Evolutionary conservation across 2,888 invertebrate species (phyloP).

Genomic region (Netelia fuscicornis): DNA sequence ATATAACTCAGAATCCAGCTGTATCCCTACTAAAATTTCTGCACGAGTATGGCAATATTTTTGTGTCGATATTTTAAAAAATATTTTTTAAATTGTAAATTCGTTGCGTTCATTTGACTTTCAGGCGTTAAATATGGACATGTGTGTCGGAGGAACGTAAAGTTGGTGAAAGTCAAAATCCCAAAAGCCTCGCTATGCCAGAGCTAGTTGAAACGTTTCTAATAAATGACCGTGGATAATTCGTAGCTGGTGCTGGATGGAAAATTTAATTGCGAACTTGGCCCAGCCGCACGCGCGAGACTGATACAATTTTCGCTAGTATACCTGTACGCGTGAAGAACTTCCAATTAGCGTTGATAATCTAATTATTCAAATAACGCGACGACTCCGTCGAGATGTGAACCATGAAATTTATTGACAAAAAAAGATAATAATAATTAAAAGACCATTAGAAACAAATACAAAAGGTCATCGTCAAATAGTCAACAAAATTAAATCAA

Average conservation of each 20-base stretch:
- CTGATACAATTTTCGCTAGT: conserved; percentile 37
- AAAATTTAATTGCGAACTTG: conserved; percentile 56
- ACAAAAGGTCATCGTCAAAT: background rate
- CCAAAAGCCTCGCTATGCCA: conserved; percentile 19
- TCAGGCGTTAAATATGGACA: conserved; percentile 9
- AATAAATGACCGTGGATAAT: conserved; percentile 61
- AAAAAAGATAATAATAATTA: background rate
- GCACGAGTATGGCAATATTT: too few relatives aligned
- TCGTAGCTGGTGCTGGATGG: conserved; percentile 45
- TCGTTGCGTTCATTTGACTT: background rate
- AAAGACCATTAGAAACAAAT: background rate
- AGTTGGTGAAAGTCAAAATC: conserved; percentile 15
- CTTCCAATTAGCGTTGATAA: conserved; percentile 56
- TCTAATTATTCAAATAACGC: conserved; percentile 20
- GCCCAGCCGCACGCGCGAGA: conserved; percentile 18
- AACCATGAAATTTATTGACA: too few relatives aligned
- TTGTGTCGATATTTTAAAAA: too few relatives aligned
- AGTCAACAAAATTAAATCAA: background rate
- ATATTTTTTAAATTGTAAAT: too few relatives aligned
- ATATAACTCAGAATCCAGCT: too few relatives aligned
- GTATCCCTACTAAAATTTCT: too few relatives aligned
- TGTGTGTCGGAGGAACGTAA: background rate
- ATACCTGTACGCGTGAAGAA: conserved; percentile 27
- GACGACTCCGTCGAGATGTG: background rate
- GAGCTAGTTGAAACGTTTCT: conserved; percentile 49